Evolutionary conservation across 2,113 vertebrate species (phyloP).

Genomic region (Helogale parvula): DNA sequence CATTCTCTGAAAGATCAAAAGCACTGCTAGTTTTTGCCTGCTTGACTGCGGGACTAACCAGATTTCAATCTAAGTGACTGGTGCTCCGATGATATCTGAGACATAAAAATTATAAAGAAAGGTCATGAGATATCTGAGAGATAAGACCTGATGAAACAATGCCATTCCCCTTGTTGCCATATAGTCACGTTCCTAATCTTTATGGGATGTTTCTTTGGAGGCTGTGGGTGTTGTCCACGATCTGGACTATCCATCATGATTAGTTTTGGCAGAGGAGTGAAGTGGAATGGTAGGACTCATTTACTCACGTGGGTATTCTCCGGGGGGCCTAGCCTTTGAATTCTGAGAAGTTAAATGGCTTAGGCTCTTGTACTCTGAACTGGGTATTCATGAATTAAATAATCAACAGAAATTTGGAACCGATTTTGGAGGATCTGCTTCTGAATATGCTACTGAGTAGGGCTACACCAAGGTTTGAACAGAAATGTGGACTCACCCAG

Average conservation of each 20-base stretch:
- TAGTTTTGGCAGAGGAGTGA: not conserved
- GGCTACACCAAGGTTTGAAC: not conserved
- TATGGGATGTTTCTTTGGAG: constrained; percentile 19
- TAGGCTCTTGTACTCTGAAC: not conserved
- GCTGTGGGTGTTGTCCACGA: not conserved
- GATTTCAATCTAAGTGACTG: not conserved
- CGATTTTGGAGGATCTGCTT: constrained; percentile 1
- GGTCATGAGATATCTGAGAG: not conserved
- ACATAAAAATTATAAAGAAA: constrained; percentile 43
- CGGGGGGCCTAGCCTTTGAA: not conserved
- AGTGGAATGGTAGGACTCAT: not conserved
- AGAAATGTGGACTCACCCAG: constrained; percentile 49
- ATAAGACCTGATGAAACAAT: not conserved
- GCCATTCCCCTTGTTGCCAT: not conserved
- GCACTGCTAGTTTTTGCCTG: not conserved
- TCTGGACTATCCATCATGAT: not conserved
- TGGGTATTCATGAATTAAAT: not conserved
- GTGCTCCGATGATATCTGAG: constrained; percentile 16
- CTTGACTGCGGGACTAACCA: not conserved
- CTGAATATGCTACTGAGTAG: not conserved
- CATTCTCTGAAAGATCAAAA: not conserved
- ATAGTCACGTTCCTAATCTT: not conserved
- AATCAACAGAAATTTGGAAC: not conserved
- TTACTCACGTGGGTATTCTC: not conserved
- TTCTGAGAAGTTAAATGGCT: not conserved